phyloP scores from a whole-genome alignment of 2,113 vertebrate genomes.

The Paramisgurnus dabryanus region DNA sequence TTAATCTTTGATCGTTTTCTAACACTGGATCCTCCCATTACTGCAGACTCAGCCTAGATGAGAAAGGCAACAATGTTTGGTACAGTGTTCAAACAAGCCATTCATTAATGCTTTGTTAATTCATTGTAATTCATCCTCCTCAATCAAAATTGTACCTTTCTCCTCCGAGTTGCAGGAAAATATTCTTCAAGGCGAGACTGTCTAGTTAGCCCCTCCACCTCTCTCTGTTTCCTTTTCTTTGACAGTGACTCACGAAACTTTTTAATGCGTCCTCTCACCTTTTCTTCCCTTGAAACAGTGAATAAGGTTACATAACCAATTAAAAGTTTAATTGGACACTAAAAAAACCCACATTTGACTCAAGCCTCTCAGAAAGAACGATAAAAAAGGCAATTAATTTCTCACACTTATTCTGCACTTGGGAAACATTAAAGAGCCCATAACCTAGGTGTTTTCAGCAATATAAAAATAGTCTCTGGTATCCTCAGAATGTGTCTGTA shows the following conservation, averaged over 20 bases:
- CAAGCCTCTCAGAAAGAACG: neutral
- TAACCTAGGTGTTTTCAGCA: too few relatives aligned
- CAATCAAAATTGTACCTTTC: conserved; percentile 34
- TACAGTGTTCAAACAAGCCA: neutral
- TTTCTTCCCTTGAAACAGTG: conserved; percentile 61
- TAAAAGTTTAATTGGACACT: neutral
- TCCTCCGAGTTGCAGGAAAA: conserved; percentile 72
- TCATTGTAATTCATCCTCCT: neutral
- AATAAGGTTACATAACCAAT: neutral
- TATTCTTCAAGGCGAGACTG: conserved; percentile 71
- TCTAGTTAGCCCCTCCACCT: conserved; percentile 53
- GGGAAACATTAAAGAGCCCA: neutral
- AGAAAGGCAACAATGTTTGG: neutral
- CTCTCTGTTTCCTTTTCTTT: conserved; percentile 59
- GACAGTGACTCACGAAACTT: conserved; percentile 63
- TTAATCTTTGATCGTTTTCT: conserved; percentile 61
- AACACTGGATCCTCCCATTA: conserved; percentile 49
- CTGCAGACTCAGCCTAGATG: conserved; percentile 47
- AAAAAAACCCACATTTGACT: too few relatives aligned
- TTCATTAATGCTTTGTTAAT: neutral
- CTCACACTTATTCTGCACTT: neutral
- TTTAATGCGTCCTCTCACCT: conserved; percentile 67
- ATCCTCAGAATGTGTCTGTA: too few relatives aligned
- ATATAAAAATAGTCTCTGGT: too few relatives aligned
- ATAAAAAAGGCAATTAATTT: neutral